Evolutionary conservation across 2,888 invertebrate species (phyloP).

Genomic region (Epinotia demarniana): DNA sequence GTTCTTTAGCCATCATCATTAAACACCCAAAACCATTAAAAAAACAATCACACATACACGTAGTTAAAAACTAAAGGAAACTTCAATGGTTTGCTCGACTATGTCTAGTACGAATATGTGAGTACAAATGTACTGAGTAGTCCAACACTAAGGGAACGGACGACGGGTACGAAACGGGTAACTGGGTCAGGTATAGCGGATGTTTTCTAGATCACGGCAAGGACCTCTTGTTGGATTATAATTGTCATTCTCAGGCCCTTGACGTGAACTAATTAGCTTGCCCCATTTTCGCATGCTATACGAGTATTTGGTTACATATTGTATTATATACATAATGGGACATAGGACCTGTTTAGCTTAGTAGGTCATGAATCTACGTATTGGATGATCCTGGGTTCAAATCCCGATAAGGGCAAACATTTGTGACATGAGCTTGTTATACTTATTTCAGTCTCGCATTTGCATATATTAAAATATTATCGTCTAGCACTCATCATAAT

Average conservation of each 20-base stretch:
- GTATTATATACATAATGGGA: not conserved
- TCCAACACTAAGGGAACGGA: not conserved
- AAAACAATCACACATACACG: too few relatives aligned
- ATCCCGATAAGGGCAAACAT: too few relatives aligned
- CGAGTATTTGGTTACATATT: not conserved
- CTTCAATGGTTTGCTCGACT: not conserved
- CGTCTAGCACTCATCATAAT: too few relatives aligned
- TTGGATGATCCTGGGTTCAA: too few relatives aligned
- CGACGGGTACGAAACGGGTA: slow-evolving; percentile 5
- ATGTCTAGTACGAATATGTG: not conserved
- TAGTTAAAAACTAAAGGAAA: too few relatives aligned
- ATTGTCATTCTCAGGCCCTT: slow-evolving; percentile 17
- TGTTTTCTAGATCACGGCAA: slow-evolving; percentile 36
- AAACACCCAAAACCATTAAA: too few relatives aligned
- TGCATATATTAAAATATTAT: too few relatives aligned
- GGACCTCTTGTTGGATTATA: slow-evolving; percentile 16
- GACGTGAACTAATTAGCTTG: slow-evolving; percentile 36
- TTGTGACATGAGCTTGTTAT: too few relatives aligned
- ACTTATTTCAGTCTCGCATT: too few relatives aligned
- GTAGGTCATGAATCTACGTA: too few relatives aligned
- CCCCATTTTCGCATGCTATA: slow-evolving; percentile 4
- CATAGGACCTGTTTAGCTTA: too few relatives aligned
- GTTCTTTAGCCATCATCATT: too few relatives aligned
- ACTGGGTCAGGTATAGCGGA: slow-evolving; percentile 33
- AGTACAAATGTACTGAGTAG: not conserved